These are phyloP conservation scores for Parambassis ranga DNA, from an alignment of 2,797 vertebrate genomes.

Conservation along the genomic window DNA sequence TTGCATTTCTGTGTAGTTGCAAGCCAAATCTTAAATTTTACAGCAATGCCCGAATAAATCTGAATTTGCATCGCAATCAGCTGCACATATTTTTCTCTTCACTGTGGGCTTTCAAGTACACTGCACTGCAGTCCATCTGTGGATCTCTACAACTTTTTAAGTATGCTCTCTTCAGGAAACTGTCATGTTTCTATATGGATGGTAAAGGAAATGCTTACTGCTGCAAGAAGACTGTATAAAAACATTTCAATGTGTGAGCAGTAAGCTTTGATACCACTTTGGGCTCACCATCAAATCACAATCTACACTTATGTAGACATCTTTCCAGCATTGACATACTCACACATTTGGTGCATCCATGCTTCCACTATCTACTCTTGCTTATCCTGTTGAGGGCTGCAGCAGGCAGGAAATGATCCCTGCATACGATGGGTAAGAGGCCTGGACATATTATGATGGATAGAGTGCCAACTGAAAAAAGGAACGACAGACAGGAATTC, in stretches of 20 bases:
- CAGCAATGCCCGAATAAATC: too few relatives aligned
- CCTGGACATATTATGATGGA: not conserved
- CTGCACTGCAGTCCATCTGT: not conserved
- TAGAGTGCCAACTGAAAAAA: not conserved
- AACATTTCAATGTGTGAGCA: too few relatives aligned
- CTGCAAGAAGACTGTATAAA: not conserved
- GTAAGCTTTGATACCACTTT: not conserved
- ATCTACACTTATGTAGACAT: too few relatives aligned
- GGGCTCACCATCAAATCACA: not conserved
- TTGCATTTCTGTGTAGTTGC: not conserved
- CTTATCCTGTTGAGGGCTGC: not conserved
- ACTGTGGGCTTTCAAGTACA: not conserved
- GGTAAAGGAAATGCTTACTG: not conserved
- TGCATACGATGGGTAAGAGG: not conserved
- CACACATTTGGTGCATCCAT: not conserved
- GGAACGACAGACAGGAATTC: rapidly evolving
- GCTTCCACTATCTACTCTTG: not conserved
- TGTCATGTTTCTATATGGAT: not conserved
- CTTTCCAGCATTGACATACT: too few relatives aligned
- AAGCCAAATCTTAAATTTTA: not conserved
- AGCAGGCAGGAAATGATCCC: not conserved
- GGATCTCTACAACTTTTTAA: not conserved
- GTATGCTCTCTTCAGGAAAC: not conserved
- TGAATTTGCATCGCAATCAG: too few relatives aligned
- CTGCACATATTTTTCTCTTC: not conserved